Evolutionary conservation across 2,888 invertebrate species (phyloP).

Genomic region (Nipponacmea schrenckii): DNA sequence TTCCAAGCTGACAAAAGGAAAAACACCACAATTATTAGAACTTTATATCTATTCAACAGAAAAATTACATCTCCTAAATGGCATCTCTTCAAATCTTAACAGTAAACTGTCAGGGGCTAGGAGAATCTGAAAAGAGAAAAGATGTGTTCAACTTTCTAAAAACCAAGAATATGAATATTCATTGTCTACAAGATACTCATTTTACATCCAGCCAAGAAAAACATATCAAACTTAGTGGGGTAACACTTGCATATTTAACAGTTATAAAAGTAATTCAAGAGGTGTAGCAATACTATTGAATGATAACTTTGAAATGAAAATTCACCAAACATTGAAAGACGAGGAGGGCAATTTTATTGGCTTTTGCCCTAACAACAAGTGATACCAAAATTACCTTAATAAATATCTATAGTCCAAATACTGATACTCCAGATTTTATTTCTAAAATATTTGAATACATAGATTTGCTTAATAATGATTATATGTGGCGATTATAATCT

Average conservation of each 20-base stretch:
- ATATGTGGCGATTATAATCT: conserved; percentile 15
- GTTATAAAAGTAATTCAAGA: neutral
- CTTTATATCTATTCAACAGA: too few species aligned
- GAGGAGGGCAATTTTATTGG: neutral
- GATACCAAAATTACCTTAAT: neutral
- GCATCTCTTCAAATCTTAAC: neutral
- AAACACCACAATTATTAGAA: too few species aligned
- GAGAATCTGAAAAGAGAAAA: conserved; percentile 5
- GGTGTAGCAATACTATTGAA: neutral
- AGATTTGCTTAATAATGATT: conserved; percentile 4
- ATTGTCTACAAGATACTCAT: neutral
- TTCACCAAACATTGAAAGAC: neutral
- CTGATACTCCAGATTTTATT: conserved; percentile 14
- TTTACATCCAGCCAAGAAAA: neutral
- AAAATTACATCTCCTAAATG: too few species aligned
- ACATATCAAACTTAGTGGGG: neutral
- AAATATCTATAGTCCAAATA: conserved; percentile 22
- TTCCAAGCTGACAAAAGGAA: too few species aligned
- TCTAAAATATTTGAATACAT: neutral
- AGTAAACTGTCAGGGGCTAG: too few species aligned
- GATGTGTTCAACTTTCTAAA: conserved; percentile 3
- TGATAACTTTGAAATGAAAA: neutral
- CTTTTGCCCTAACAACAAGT: neutral
- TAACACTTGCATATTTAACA: neutral
- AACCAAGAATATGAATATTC: neutral